Evolutionary conservation across 2,888 invertebrate genomes (phyloP), one percentile per base, ranked within the genome.

Genomic region (Norana najaformis): DNA sequence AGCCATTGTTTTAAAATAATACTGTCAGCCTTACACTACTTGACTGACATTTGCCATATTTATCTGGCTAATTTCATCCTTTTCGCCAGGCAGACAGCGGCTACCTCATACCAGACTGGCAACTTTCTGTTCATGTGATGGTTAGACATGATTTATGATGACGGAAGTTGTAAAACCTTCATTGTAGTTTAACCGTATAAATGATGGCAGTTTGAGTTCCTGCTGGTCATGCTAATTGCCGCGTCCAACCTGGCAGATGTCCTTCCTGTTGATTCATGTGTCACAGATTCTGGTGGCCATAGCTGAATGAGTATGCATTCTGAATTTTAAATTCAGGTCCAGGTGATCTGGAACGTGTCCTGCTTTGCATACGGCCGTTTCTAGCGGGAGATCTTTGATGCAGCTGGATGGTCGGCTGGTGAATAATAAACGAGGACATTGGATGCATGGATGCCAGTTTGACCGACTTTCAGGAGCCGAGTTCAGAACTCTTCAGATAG

Each of bases 141-240:
- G 16, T 69, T 30, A 30, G 30, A 30, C 30, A n/a, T 69, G 23
- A 23, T 69, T 69, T 69, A n/a, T 69, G n/a, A 4, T 69, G n/a
- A n/a, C n/a, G 0, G 11, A 13, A 69, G n/a, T n/a, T 11, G 30
- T 69, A n/a, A 11, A 69, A n/a, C 69, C 69, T 47, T 30, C 69
- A 69, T 69, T 13, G 6, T n/a, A 69, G 30, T 8, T 69, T n/a
- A 11, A 11, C n/a, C n/a, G 69, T 4, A 69, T n/a, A n/a, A n/a
- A n/a, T 69, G 69, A 69, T 69, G 69, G 69, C 69, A 69, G n/a
- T 69, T 69, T 69, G 69, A 69, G n/a, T n/a, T n/a, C n/a, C 69
- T 69, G 69, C 69, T 8, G n/a, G 30, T 69, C 69, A n/a, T 69
- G 30, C 69, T 69, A 69, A 69, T n/a, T n/a, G 18, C 35, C 37